Percentiles rank a stretch among this genome's conserved stretches.
Conservation (phyloP, 2,113 vertebrate species). For the Ophiodon elongatus region DNA sequence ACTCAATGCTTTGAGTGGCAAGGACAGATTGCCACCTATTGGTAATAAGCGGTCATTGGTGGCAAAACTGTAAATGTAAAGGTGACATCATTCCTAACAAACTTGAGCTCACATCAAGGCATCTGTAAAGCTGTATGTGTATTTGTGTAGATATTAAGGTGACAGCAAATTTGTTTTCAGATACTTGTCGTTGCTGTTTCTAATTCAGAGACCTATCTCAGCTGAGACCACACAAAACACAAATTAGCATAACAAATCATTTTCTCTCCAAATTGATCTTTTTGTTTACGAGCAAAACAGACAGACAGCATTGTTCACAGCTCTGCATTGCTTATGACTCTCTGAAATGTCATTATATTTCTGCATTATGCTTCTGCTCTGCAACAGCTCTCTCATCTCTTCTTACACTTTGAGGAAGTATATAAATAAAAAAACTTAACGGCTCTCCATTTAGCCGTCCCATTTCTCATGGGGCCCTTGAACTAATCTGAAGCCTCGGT, state of each 20-base stretch:
- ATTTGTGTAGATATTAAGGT: neutral
- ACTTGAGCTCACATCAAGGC: constrained; percentile 11
- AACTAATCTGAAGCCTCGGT: constrained; percentile 72
- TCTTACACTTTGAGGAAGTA: constrained; percentile 50
- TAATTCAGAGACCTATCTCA: constrained; percentile 37
- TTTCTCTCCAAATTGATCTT: constrained; percentile 49
- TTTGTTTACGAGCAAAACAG: constrained; percentile 39
- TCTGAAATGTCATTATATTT: constrained; percentile 45
- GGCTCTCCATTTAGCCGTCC: constrained; percentile 56
- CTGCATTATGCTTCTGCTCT: constrained; percentile 43
- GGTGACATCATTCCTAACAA: constrained; percentile 37
- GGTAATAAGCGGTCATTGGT: constrained; percentile 62
- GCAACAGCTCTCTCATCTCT: constrained; percentile 17
- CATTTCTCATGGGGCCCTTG: constrained; percentile 68
- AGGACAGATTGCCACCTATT: constrained; percentile 80
- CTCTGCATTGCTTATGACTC: constrained; percentile 26
- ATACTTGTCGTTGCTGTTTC: constrained; percentile 20
- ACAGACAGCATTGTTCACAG: constrained; percentile 37
- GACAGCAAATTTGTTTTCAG: constrained; percentile 14
- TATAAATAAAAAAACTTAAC: constrained; percentile 66
- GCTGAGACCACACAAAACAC: constrained; percentile 42
- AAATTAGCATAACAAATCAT: constrained; percentile 57
- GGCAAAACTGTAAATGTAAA: constrained; percentile 15
- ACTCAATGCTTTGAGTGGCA: constrained; percentile 56
- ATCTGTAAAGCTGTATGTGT: neutral